Base-by-base conservation (phyloP, 2,113 vertebrate genomes). In the Labeo rohita region DNA sequence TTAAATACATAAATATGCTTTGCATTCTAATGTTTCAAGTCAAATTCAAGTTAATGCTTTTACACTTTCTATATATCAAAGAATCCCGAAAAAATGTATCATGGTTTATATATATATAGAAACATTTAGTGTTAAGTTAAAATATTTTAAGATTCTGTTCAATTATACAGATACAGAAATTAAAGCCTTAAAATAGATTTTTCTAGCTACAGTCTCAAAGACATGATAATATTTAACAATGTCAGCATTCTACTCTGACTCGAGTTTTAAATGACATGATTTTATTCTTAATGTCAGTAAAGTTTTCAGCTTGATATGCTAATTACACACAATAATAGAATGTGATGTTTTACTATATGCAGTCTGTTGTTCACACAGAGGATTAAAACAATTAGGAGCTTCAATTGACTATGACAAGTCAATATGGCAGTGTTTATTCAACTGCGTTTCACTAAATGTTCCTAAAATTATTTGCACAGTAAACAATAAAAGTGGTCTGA, bases 351-450 rank as follows among this genome's bases (percentile, higher is more conserved):
- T 80, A 13, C 61, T 49, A 18, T 66, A n/a, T 23, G 13, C 1
- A 1, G n/a, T 9, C 49, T 80, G 43, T 18, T n/a, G 10, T 18
- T 80, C 10, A 1, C 43, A 66, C 78, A 49, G 79, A 4, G 18
- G 15, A 81, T 81, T 81, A 10, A 81, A 66, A 65, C 79, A 81
- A 80, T 80, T 63, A 80, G 10, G 79, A 81, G 43, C n/a, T 34
- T 66, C n/a, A 81, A 34, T 10, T 80, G 78, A 65, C 59, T 80
- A 65, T 65, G 78, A 65, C 59, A 61, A 34, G n/a, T 66, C 59
- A 66, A 66, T 81, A 81, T 49, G 79, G 59, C 13, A 63, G 78
- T 23, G 43, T 1, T 81, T 49, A 49, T 63, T 63, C 39, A 80
- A 80, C 61, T 8, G 56, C 34, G 34, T 80, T 80, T 45, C 56